phyloP scores from a whole-genome alignment of 2,888 invertebrate genomes.

The Nymphalis c-album region DNA sequence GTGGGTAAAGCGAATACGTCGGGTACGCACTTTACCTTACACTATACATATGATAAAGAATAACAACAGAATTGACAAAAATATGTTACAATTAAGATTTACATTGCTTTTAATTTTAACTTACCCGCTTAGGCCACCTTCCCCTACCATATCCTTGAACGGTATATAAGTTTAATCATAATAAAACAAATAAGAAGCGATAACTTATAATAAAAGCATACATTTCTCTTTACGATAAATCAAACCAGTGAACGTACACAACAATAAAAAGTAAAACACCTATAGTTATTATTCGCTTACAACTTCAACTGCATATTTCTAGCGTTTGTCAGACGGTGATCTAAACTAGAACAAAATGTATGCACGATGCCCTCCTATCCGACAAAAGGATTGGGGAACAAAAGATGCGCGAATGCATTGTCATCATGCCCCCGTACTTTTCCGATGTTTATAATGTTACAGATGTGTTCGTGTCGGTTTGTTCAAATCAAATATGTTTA shows the following conservation, averaged over 20 bases:
- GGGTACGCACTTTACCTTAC: too few relatives aligned
- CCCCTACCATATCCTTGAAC: slow-evolving; percentile 18
- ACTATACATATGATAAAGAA: too few relatives aligned
- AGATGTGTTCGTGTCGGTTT: slow-evolving; percentile 52
- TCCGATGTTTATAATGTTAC: slow-evolving; percentile 67
- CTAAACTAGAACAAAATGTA: slow-evolving; percentile 21
- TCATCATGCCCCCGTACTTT: slow-evolving; percentile 59
- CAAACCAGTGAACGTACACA: not conserved
- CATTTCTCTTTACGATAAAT: not conserved
- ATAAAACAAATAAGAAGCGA: not conserved
- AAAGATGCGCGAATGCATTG: slow-evolving; percentile 31
- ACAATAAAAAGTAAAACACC: not conserved
- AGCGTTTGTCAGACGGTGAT: slow-evolving; percentile 24
- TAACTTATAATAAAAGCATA: slow-evolving; percentile 2
- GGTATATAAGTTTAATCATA: not conserved
- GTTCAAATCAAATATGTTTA: slow-evolving; percentile 71
- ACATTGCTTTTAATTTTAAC: too few relatives aligned
- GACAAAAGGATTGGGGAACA: slow-evolving; percentile 37
- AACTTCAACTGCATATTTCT: slow-evolving; percentile 23
- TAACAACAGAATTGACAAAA: too few relatives aligned
- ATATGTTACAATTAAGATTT: too few relatives aligned
- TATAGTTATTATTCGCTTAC: not conserved
- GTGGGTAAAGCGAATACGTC: too few relatives aligned
- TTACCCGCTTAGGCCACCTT: too few relatives aligned
- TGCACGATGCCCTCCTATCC: not conserved